phyloP scores from a whole-genome alignment of 1,140 invertebrate species.

The Tetragonula clypearis region DNA sequence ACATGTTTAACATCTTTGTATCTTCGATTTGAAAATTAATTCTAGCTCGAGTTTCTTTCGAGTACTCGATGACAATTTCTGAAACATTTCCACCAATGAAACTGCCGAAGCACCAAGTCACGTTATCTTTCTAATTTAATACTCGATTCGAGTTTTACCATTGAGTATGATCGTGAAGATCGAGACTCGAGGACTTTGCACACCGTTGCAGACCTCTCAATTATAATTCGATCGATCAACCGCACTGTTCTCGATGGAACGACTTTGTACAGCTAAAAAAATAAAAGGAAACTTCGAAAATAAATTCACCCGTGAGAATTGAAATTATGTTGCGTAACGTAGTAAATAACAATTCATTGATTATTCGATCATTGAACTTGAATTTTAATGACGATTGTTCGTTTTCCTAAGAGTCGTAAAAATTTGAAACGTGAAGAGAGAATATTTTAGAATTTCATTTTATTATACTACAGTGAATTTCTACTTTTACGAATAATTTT shows the following conservation, averaged over 20 bases:
- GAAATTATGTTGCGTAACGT: no score
- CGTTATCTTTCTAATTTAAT: not conserved
- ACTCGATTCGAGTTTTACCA: not conserved
- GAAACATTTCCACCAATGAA: not conserved
- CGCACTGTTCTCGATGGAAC: not conserved
- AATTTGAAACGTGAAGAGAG: no score
- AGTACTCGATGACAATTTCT: not conserved
- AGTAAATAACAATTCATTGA: no score
- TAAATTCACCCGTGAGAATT: no score
- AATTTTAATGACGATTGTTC: no score
- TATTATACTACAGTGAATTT: no score
- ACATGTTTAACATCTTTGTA: no score
- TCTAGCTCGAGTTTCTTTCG: not conserved
- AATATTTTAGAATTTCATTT: no score
- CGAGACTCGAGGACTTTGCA: not conserved
- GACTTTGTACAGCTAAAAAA: not conserved
- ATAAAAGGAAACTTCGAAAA: not conserved
- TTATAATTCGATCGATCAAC: not conserved
- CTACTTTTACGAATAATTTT: no score
- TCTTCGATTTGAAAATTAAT: no score
- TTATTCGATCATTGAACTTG: no score
- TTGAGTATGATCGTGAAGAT: not conserved
- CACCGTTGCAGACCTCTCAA: not conserved
- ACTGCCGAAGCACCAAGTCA: not conserved
- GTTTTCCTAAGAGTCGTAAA: no score